Evolutionary conservation across 2,113 vertebrate species (phyloP).

Genomic region (Suricata suricatta): DNA sequence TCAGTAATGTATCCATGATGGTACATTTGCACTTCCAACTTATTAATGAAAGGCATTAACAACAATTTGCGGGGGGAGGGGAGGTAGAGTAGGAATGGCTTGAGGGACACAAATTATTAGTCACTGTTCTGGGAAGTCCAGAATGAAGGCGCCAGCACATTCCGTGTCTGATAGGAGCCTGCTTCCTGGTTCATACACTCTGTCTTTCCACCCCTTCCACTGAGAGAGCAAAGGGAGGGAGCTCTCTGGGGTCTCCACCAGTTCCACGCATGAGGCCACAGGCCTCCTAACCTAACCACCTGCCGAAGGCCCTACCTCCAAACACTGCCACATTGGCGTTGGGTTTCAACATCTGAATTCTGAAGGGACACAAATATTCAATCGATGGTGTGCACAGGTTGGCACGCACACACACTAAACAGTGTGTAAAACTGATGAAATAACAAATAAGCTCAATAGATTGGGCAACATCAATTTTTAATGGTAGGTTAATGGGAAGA

Average conservation of each 20-base stretch:
- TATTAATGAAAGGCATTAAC: slow-evolving; percentile 50
- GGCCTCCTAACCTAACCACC: neutral
- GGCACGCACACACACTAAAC: neutral
- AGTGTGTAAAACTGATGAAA: neutral
- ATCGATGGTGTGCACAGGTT: neutral
- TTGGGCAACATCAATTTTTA: slow-evolving; percentile 60
- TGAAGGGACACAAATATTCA: neutral
- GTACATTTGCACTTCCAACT: neutral
- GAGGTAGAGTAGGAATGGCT: neutral
- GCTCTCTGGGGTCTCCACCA: neutral
- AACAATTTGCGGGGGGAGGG: neutral
- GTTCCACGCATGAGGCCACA: neutral
- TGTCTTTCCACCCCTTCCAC: neutral
- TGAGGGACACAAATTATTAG: neutral
- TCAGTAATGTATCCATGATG: neutral
- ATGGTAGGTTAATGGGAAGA: slow-evolving; percentile 26
- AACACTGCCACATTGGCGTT: neutral
- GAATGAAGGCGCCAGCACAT: neutral
- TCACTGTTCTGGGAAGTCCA: neutral
- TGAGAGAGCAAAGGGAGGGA: neutral
- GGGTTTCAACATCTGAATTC: neutral
- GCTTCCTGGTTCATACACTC: neutral
- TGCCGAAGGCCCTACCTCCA: neutral
- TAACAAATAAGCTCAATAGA: neutral
- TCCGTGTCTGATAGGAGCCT: neutral